These are phyloP conservation scores for Perodicticus potto DNA, from an alignment of 2,797 vertebrate genomes.

Conservation along the genomic window DNA sequence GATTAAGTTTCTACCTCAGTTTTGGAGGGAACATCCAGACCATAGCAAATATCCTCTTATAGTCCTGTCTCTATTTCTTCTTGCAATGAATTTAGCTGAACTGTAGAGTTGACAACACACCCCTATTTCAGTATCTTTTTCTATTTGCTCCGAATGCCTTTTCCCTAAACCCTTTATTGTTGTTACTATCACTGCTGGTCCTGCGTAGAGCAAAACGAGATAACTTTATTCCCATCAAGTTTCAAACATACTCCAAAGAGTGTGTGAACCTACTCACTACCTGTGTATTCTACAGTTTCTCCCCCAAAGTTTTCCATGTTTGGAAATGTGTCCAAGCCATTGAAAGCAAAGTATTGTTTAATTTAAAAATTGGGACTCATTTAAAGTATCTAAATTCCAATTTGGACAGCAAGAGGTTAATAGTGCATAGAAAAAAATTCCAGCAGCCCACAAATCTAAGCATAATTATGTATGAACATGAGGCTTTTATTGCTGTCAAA, in stretches of 20 bases:
- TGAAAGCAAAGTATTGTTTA: conserved; percentile 53
- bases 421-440: conserved; percentile 82
- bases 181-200: not conserved
- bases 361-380: conserved; percentile 63
- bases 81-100: not conserved
- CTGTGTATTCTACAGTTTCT: not conserved
- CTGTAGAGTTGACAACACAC: not conserved
- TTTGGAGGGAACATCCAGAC: not conserved
- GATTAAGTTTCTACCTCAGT: not conserved
- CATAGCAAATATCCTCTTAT: not conserved
- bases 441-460: conserved; percentile 88
- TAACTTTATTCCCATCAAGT: conserved; percentile 38
- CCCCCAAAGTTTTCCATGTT: conserved; percentile 20
- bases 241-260: not conserved
- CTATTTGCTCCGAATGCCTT: not conserved
- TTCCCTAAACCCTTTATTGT: not conserved
- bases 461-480: conserved; percentile 91
- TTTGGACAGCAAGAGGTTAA: conserved; percentile 87
- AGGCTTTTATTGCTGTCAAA: conserved; percentile 92
- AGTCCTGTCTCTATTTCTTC: not conserved
- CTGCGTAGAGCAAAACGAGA: not conserved
- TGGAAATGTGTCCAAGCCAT: conserved; percentile 10
- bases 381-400: conserved; percentile 75
- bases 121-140: not conserved
- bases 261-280: not conserved